A percentile compares a stretch with the other conserved stretches of the same genome.
phyloP scores from a whole-genome alignment of 2,113 vertebrate species.

The Ceratotherium simum region DNA sequence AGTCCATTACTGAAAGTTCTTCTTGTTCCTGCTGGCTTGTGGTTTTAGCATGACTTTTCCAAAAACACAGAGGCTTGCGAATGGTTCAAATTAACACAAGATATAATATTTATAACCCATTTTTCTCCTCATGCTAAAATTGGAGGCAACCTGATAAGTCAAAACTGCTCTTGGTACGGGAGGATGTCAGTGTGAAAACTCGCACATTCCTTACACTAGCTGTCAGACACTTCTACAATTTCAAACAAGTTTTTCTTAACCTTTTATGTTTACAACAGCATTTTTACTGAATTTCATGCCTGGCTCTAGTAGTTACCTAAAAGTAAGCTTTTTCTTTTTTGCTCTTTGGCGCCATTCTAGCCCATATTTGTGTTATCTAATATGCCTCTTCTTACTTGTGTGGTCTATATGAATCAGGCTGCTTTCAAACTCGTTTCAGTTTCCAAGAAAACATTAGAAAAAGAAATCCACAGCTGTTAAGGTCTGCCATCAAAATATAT shows the following conservation, averaged over 20 bases:
- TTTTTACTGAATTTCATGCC: conserved; percentile 78
- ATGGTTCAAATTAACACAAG: conserved; percentile 72
- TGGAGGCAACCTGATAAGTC: conserved; percentile 64
- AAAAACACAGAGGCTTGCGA: conserved; percentile 35
- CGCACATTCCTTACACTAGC: conserved; percentile 55
- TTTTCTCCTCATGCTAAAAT: conserved; percentile 61
- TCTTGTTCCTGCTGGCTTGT: neutral
- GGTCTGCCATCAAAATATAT: conserved; percentile 71
- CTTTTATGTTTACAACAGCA: conserved; percentile 77
- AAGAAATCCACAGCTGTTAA: conserved; percentile 80
- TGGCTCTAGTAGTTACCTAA: conserved; percentile 68
- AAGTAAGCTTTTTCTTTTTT: conserved; percentile 70
- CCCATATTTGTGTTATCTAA: conserved; percentile 75
- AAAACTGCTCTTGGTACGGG: conserved; percentile 49
- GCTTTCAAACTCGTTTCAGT: conserved; percentile 69
- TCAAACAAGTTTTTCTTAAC: conserved; percentile 74
- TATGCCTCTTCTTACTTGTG: conserved; percentile 68
- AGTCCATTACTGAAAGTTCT: neutral
- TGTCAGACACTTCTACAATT: conserved; percentile 71
- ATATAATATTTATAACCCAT: conserved; percentile 60
- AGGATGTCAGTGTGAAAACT: conserved; percentile 72
- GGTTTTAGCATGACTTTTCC: neutral
- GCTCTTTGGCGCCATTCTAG: conserved; percentile 69
- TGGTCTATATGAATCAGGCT: conserved; percentile 77
- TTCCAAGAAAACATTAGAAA: conserved; percentile 75